Evolutionary conservation across 2,113 vertebrate species (phyloP), one percentile per base, ranked within the genome.

Genomic region (Gavia stellata): DNA sequence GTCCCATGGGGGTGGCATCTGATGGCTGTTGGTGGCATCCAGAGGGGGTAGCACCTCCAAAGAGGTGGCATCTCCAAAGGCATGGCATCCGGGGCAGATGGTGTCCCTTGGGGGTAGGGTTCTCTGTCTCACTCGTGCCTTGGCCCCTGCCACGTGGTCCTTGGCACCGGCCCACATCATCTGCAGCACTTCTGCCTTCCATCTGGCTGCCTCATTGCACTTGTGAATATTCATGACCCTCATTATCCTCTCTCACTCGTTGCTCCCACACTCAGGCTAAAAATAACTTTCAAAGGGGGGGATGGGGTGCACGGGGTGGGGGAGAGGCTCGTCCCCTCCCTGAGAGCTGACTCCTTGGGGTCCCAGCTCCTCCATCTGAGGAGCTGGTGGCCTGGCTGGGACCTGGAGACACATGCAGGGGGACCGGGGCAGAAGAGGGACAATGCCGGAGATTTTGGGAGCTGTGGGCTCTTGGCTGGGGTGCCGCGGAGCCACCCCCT

Each of bases 101-200:
- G 18, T 28, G 25, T 84, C 56, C 50, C 66, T 15, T 17, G 38
- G 40, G 53, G 36, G 42, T 31, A 40, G 31, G 12, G 14, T 80
- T 53, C 45, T 81, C 44, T 74, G 34, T 94, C 62, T 94, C 2
- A 2, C 82, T 92, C 13, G 0, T 94, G 94, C 72, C 70, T 75
- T 82, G 82, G 92, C 44, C 67, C 58, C 79, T 96, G 88, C 92
- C 2, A 6, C 28, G 8, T 89, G 88, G 85, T 95, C 80, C 58
- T 90, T 97, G 97, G 95, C 96, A 91, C 67, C 2, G 23, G 71
- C 96, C 94, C 97, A 97, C 89, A 95, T 96, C 97, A 97, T 97
- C 97, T 98, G 97, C 97, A 97, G 94, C 96, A 97, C 96, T 97
- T 96, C 97, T 97, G 97, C 90, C 96, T 97, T 81, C 97, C 94